Conservation (phyloP, 2,888 invertebrate species). For the Mesorhabditis spiculigera region DNA sequence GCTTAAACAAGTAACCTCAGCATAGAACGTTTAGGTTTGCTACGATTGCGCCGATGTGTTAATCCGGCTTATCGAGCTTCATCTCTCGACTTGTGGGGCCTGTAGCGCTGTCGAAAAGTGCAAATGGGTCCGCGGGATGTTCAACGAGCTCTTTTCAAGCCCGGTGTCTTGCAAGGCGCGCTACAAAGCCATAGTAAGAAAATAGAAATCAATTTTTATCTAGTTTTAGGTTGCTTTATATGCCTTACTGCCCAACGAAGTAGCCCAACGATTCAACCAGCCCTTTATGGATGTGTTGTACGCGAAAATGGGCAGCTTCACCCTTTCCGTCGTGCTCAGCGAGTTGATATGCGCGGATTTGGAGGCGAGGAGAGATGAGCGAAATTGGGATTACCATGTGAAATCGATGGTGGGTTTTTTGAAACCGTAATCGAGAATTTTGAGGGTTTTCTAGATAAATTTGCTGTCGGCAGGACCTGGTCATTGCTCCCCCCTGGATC, state of each 20-base stretch:
- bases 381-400: neutral
- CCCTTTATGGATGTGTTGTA: neutral
- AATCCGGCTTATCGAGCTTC: neutral
- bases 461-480: neutral
- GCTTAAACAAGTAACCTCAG: neutral
- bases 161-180: constrained; percentile 20
- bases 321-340: constrained; percentile 1
- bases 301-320: neutral
- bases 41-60: neutral
- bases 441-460: neutral
- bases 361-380: neutral
- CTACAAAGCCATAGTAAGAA: constrained; percentile 28
- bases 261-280: neutral
- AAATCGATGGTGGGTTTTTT: neutral
- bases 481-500: neutral
- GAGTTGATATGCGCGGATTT: constrained; percentile 1
- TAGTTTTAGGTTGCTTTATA: neutral
- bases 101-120: constrained; percentile 14
- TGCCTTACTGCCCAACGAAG: neutral
- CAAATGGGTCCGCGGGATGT: constrained; percentile 22
- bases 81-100: neutral
- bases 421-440: neutral
- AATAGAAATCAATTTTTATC: neutral
- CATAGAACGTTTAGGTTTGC: neutral
- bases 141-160: constrained; percentile 22